Conservation (phyloP, 2,113 vertebrate species). For the Arenaria interpres region DNA sequence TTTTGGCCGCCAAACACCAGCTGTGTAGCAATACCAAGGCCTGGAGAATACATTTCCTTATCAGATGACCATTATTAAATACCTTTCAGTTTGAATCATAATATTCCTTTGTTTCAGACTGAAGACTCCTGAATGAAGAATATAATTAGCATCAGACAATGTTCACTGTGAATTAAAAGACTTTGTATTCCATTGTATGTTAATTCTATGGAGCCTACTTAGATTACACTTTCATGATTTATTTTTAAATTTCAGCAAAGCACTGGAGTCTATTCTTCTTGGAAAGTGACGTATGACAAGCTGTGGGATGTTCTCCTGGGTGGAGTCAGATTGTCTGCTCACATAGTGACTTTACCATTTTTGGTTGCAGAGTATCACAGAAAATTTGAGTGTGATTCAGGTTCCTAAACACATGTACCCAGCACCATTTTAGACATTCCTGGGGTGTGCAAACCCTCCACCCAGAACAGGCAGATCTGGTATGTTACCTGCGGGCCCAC, state of each 20-base stretch:
- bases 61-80: not conserved
- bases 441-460: not conserved
- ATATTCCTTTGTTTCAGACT: slow-evolving; percentile 3
- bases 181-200: not conserved
- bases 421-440: not conserved
- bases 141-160: not conserved
- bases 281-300: not conserved
- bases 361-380: not conserved
- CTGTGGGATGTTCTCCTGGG: not conserved
- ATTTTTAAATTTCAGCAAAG: slow-evolving; percentile 10
- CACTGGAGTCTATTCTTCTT: not conserved
- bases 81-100: not conserved
- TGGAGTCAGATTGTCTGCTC: slow-evolving; percentile 1
- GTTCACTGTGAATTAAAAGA: slow-evolving; percentile 10
- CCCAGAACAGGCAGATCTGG: not conserved
- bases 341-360: not conserved
- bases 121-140: slow-evolving; percentile 1
- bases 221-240: not conserved
- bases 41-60: not conserved
- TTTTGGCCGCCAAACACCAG: not conserved
- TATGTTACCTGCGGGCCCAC: not conserved
- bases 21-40: not conserved
- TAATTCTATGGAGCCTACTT: not conserved
- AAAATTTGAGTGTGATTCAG: not conserved
- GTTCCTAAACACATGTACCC: not conserved